Base-by-base conservation (phyloP, 2,797 vertebrate genomes). In the Pelobates cultripes region DNA sequence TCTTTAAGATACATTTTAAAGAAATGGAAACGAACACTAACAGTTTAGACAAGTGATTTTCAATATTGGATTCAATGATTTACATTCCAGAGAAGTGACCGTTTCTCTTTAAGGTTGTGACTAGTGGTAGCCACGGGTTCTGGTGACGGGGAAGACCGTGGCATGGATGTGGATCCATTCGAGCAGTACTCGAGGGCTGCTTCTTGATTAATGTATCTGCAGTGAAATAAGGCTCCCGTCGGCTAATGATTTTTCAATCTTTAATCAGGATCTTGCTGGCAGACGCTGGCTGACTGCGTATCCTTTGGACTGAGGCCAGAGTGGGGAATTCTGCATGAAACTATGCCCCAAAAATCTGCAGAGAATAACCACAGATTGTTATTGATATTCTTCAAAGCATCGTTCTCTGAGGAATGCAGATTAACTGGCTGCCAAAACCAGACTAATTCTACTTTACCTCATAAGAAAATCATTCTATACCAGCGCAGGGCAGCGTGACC, bases 171-270 rank as follows among this genome's bases (percentile, higher is more conserved):
- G 47, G 47, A 51, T 51, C 47, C 47, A 1, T 10, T 51, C 5
- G 47, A 51, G 10, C 47, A 5, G 47, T 51, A 10, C 10, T 5
- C 47, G 3, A 6, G 47, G 47, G 47, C 47, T 9, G 45, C 4
- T 4, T 4, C 45, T 73, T 87, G 90, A 93, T 86, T 90, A 91
- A 90, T 88, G 86, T 83, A 87, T 85, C 83, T 73, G 80, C 74
- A 4, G 85, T 51, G 47, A 10, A 51, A 51, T 6, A 6, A 10
- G 47, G 47, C 47, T 5, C 47, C 5, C 47, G 47, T 0, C 3
- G 85, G 89, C 88, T 91, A 91, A 91, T 88, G 87, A 90, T 89
- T 91, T 78, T 89, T 85, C 88, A 86, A 70, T 89, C 88, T 91
- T 86, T 88, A 88, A 89, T 92, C 90, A 89, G 87, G 85, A 85